phyloP scores from a whole-genome alignment of 1,140 invertebrate genomes.

The Trachelipus rathkii region DNA sequence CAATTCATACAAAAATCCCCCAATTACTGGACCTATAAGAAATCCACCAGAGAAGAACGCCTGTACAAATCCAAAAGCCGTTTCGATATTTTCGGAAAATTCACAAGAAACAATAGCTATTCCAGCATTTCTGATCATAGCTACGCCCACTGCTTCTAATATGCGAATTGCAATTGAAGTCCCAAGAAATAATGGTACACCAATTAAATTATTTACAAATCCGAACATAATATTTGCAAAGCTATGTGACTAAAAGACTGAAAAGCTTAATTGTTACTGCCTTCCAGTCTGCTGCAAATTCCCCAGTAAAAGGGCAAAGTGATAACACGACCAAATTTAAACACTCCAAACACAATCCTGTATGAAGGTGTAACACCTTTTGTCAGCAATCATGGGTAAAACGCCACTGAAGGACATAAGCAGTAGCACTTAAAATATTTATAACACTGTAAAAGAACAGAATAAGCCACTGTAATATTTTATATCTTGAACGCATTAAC shows the following conservation, averaged over 20 bases:
- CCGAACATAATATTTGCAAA: slow-evolving; percentile 21
- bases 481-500: no score
- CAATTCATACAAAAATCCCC: slow-evolving; percentile 47
- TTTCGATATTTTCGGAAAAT: slow-evolving; percentile 20
- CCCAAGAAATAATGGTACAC: not conserved
- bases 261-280: not conserved
- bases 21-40: slow-evolving; percentile 46
- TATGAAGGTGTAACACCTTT: no score
- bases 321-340: no score
- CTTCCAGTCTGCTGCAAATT: no score
- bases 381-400: no score
- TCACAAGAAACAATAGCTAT: slow-evolving; percentile 21
- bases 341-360: no score
- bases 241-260: slow-evolving; percentile 1
- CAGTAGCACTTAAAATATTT: no score
- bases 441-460: no score
- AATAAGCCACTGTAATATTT: no score
- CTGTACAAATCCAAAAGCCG: slow-evolving; percentile 16
- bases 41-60: slow-evolving; percentile 17
- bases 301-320: no score
- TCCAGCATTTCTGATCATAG: slow-evolving; percentile 12
- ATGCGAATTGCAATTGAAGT: slow-evolving; percentile 19
- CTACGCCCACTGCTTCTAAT: slow-evolving; percentile 19
- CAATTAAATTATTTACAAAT: slow-evolving; percentile 14
- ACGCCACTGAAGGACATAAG: no score